phyloP scores from a whole-genome alignment of 2,797 vertebrate genomes.

The Orientallactaga sibirica region DNA sequence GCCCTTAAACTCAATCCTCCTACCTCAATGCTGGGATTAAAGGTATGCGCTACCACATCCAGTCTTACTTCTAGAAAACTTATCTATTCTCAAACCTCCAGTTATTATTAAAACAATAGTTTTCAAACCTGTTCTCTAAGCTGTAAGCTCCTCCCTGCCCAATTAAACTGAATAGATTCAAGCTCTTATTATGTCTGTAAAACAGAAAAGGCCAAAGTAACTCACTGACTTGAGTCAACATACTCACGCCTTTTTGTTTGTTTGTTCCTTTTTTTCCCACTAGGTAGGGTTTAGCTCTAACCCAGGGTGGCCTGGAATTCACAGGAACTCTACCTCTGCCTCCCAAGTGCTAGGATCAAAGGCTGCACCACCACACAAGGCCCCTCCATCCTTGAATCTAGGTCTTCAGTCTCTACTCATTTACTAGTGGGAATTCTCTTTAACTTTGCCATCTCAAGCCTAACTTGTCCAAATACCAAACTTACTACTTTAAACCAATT shows the following conservation, averaged over 20 bases:
- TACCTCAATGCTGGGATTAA: too few relatives aligned
- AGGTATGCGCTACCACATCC: too few relatives aligned
- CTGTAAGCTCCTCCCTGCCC: neutral
- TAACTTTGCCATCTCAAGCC: neutral
- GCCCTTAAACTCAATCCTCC: too few relatives aligned
- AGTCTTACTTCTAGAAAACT: slow-evolving; percentile 15
- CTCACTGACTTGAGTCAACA: neutral
- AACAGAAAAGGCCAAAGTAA: neutral
- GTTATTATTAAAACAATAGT: neutral
- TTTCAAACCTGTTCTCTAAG: neutral
- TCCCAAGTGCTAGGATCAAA: too few relatives aligned
- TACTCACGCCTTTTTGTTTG: too few relatives aligned
- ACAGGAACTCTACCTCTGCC: too few relatives aligned
- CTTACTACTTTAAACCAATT: neutral
- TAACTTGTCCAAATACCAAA: neutral
- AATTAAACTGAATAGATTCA: slow-evolving; percentile 11
- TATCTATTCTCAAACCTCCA: slow-evolving; percentile 4
- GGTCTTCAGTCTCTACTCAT: neutral
- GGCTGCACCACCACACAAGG: too few relatives aligned
- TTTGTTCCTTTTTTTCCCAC: too few relatives aligned
- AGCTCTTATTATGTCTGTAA: neutral
- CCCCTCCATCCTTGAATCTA: too few relatives aligned
- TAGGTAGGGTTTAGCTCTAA: too few relatives aligned
- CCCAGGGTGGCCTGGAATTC: too few relatives aligned
- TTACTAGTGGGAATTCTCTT: neutral